Percentiles rank a stretch among this genome's conserved stretches.
phyloP scores from a whole-genome alignment of 1,140 invertebrate genomes.

The Aphelenchoides besseyi region DNA sequence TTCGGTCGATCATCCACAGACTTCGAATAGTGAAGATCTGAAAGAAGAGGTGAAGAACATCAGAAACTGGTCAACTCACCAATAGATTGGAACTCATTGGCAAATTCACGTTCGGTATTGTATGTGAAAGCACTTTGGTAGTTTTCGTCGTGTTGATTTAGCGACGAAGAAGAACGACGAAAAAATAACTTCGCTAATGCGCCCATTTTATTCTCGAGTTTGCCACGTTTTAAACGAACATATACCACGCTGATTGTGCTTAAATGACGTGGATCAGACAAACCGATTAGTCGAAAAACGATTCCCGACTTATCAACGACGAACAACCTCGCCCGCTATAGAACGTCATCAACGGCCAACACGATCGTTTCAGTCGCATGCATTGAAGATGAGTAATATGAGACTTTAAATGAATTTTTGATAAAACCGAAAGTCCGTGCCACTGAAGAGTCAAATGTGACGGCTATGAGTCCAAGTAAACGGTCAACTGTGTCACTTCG shows the following conservation, averaged over 20 bases:
- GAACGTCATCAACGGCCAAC: neutral
- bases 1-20: conserved; percentile 6
- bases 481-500: too few species aligned
- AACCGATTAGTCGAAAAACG: neutral
- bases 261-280: neutral
- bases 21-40: neutral
- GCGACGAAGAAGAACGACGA: too few species aligned
- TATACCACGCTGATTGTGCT: neutral
- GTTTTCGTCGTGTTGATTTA: neutral
- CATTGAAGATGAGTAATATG: neutral
- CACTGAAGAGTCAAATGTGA: too few species aligned
- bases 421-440: too few species aligned
- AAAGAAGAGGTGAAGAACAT: neutral
- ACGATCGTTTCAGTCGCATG: neutral
- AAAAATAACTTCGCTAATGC: too few species aligned
- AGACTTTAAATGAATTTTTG: neutral
- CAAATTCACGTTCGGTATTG: conserved; percentile 45
- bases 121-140: conserved; percentile 42
- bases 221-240: neutral
- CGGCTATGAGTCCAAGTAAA: too few species aligned
- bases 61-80: conserved; percentile 11
- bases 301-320: neutral
- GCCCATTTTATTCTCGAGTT: neutral
- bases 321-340: neutral
- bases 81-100: conserved; percentile 27